Evolutionary conservation across 2,888 invertebrate species (phyloP), one percentile per base, ranked within the genome.

Genomic region (Pristionchus japonicus): DNA sequence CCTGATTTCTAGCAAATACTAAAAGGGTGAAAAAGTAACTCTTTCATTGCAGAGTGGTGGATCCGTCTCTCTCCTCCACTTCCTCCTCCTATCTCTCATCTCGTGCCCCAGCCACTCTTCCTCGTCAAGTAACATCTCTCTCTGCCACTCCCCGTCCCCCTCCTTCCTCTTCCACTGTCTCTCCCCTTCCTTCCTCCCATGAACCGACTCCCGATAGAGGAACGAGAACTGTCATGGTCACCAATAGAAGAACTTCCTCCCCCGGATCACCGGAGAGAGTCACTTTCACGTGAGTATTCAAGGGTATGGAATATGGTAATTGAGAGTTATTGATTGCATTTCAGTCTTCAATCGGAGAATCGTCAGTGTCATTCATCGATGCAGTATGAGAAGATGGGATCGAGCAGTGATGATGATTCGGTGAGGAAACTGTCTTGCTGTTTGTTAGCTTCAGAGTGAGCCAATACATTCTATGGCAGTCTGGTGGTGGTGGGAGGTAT

Each of bases 351-450:
- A 61, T 23, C 57, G 1, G 84, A 61, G 23, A 15, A 34, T 61
- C 84, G 84, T 47, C 84, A 84, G 40, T 84, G 84, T 84, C 84
- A 84, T n/a, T 84, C 84, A 27, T 84, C 84, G n/a, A 37, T 84
- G 57, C 84, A 84, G 61, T 84, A 84, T 40, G 84, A 52, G 84
- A 84, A 84, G 84, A 84, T 84, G 84, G 31, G 84, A 47, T 37
- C 37, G 57, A 84, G 61, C 31, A 61, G 61, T 61, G 84, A 61
- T 57, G 84, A 84, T 84, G 74, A 74, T 34, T 84, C 84, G 40
- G 84, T 84, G 3, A 43, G 47, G 3, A n/a, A 6, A 11, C n/a
- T n/a, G 3, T 27, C 27, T 61, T 61, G 7, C 27, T 61, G 1
- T 27, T 61, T 61, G 0, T 61, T 23, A 23, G 17, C 23, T 52